Percentiles rank a stretch among this genome's conserved stretches.
Conservation (phyloP, 92 coral and sea anemone species). For the Galaxea fascicularis region DNA sequence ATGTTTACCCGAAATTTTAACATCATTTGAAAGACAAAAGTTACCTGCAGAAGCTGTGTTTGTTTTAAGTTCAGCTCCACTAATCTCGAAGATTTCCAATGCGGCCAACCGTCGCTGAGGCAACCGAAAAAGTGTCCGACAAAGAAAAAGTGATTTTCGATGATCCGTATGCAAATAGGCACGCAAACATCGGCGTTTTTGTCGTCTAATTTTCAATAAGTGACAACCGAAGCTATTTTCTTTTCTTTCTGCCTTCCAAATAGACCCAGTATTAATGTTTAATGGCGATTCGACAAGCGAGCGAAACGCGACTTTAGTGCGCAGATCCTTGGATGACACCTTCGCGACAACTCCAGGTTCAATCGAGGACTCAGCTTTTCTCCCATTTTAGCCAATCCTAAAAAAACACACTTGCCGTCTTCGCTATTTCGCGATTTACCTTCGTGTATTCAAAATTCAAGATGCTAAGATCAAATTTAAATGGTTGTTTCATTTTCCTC, state of each 20-base stretch:
- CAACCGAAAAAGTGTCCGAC: conserved; percentile 22
- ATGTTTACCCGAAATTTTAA: background rate
- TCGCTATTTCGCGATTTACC: conserved; percentile 32
- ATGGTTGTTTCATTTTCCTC: conserved; percentile 49
- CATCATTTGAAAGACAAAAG: background rate
- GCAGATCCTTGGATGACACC: background rate
- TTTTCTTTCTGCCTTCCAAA: conserved; percentile 1
- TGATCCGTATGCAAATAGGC: conserved; percentile 46
- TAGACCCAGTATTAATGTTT: conserved; percentile 26
- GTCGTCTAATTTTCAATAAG: conserved; percentile 16
- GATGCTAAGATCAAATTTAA: conserved; percentile 51
- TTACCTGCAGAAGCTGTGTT: conserved; percentile 33
- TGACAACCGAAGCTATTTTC: conserved; percentile 42
- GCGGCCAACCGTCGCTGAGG: conserved; percentile 42
- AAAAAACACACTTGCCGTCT: background rate
- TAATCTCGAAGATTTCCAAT: conserved; percentile 34
- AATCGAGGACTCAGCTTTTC: background rate
- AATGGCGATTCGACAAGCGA: background rate
- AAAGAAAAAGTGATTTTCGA: conserved; percentile 24
- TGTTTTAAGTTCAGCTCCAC: background rate
- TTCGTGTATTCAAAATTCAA: conserved; percentile 28
- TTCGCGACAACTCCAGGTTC: background rate
- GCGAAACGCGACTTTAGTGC: background rate
- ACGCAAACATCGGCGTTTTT: conserved; percentile 36
- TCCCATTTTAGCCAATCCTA: background rate